phyloP scores from a whole-genome alignment of 2,888 invertebrate genomes.

The Oscheius sp. region DNA sequence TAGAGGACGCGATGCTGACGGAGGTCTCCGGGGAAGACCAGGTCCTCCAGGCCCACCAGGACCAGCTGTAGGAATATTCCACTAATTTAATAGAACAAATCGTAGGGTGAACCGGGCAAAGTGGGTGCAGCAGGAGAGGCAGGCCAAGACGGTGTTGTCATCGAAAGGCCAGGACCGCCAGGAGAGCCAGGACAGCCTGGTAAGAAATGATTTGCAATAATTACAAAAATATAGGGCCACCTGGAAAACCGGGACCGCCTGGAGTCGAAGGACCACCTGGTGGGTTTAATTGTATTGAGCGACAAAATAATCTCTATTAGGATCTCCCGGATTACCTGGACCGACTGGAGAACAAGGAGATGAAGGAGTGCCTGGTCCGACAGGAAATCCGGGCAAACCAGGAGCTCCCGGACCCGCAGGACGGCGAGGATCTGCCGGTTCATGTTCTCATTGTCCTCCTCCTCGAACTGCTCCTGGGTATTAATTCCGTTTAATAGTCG shows the following conservation, averaged over 20 bases:
- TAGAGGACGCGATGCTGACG: constrained; percentile 42
- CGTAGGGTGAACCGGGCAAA: constrained; percentile 56
- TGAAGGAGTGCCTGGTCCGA: constrained; percentile 51
- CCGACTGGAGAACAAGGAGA: constrained; percentile 57
- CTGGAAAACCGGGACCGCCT: constrained; percentile 40
- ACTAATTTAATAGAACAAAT: too few species aligned
- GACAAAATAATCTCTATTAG: not conserved
- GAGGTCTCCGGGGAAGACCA: constrained; percentile 44
- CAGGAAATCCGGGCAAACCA: constrained; percentile 55
- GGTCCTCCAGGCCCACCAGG: constrained; percentile 51
- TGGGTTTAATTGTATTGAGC: not conserved
- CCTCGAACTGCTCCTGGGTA: constrained; percentile 65
- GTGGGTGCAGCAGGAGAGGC: constrained; percentile 57
- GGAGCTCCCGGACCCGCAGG: constrained; percentile 56
- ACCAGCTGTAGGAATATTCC: constrained; percentile 38
- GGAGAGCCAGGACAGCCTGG: constrained; percentile 52
- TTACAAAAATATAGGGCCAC: constrained; percentile 35
- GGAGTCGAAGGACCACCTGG: constrained; percentile 42
- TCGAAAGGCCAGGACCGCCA: constrained; percentile 58
- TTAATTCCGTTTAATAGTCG: constrained; percentile 35
- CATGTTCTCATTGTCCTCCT: constrained; percentile 61
- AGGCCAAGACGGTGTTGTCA: constrained; percentile 56
- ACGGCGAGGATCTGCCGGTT: constrained; percentile 52
- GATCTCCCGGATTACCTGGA: constrained; percentile 45
- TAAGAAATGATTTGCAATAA: not conserved